Evolutionary conservation across 2,888 invertebrate species (phyloP), one percentile per base, ranked within the genome.

Genomic region (Hoplodrina blanda): DNA sequence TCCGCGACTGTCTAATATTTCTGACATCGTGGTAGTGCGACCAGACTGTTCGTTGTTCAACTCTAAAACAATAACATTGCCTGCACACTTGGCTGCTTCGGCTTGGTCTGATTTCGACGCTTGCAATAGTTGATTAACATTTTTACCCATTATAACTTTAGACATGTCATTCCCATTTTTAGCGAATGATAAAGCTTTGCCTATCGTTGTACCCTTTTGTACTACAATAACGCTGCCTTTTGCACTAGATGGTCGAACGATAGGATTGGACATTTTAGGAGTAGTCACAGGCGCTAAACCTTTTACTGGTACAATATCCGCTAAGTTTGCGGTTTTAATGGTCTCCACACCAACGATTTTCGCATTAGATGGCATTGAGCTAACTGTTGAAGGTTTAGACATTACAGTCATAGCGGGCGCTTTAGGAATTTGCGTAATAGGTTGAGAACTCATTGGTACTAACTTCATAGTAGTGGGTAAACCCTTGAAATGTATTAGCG

Each of bases 211-310:
- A 54, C 96, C 96, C 86, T 97, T 97, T 85, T 96, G 96, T 37
- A 97, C 96, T 30, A 97, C 96, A 80, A 97, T 97, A 33, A 97
- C 94, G 85, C 96, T 97, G 62, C 96, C 96, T 89, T 97, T 97
- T 33, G 95, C 89, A 78, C 91, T 94, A 56, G 92, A 90, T 25
- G 95, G 93, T 73, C 96, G 88, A 30, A 95, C 91, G 62, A 96
- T 95, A 1, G 96, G 95, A 81, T 94, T 95, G 8, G 91, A 89
- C 33, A 94, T 91, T 90, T 94, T 95, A 17, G 95, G 89, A n/a
- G 93, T 90, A 1, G 92, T 84, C 30, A 92, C 87, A 3, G 95
- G 94, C 6, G 94, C 84, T 71, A 94, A 85, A 0, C 95, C 95
- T 80, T 95, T 95, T 0, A 92, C 95, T 3, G 96, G 96, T 17